Base-by-base conservation (phyloP, 2,797 vertebrate genomes). In the Gallinago stenura region DNA sequence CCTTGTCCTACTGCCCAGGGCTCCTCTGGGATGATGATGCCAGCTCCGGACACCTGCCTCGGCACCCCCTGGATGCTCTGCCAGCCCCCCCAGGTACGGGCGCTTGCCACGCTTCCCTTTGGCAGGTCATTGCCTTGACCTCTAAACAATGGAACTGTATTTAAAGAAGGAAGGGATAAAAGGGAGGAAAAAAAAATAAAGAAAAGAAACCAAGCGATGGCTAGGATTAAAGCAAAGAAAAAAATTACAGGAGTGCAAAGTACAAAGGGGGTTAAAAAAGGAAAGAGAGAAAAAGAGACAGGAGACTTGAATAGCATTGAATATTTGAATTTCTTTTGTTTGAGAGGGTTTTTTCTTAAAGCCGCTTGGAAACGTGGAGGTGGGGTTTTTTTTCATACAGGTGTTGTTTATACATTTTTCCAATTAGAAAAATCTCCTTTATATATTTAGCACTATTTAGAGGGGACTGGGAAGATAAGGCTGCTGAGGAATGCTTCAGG, bases 391-490 rank as follows among this genome's bases (percentile, higher is more conserved):
- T 94, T 94, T 61, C 37, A n/a, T 78, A 37, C 51, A 95, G 81
- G 71, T 96, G 83, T 87, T 97, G 79, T 70, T 43, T 75, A 94
- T 92, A 93, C 66, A 70, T 89, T 95, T 80, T 95, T 96, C 88
- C 78, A 97, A 94, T 97, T 95, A 95, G 78, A 81, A 92, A 80
- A 94, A 79, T 53, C 54, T 78, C 68, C 46, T 96, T 95, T 90
- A 93, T 64, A 79, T 94, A 93, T 95, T 97, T 93, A 97, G 57
- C 82, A 90, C 68, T 94, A 46, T 96, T 98, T 92, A 95, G 95
- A 95, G 87, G 61, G 70, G 50, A 93, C 45, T 78, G 28, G 51
- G 53, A 95, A 96, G 94, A 96, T 96, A 92, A 95, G 33, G 79
- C 81, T 90, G 96, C 81, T 68, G 84, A 85, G 84, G 89, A 97